Base-by-base conservation (phyloP, 2,888 invertebrate genomes). In the Morpho helenor region DNA sequence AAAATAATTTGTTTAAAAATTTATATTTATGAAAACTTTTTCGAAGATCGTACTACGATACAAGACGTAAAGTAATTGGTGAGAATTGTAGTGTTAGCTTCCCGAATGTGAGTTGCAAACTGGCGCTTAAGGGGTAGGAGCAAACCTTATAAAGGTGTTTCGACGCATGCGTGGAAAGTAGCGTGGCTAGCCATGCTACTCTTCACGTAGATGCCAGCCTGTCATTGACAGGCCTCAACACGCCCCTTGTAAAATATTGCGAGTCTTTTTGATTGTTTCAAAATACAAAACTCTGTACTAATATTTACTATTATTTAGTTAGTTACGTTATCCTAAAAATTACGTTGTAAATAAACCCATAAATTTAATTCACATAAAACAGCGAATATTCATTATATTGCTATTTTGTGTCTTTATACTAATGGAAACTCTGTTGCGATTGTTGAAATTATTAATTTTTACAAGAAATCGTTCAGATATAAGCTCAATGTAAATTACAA, bases 21-120 rank as follows among this genome's bases (percentile, higher is more conserved):
- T 75, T 57, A 74, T 72, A 64, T 68, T 68, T 66, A 66, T 70
- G 56, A 61, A 80, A 88, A 86, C 80, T 87, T 87, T 87, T 77
- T 66, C 70, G 76, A 63, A 63, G 62, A 66, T 76, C 72, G 74
- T 69, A 73, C 66, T 63, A 68, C 52, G 49, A 56, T 67, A 61
- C 65, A 71, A 73, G 68, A 31, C 31, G 31, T 31, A 31, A 31
- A 31, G 31, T 31, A 31, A 31, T 31, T 31, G 31, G 70, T 73
- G 63, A 61, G 70, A 73, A 61, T 78, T 73, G 74, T 57, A 48
- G 55, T 57, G 56, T 60, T 51, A 52, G 49, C 73, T 80, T 75
- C 72, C 75, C 76, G 69, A 71, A 70, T 69, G 62, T 64, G 71
- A 73, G 74, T 75, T 66, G 72, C 76, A 74, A 82, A 85, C 85